phyloP scores from a whole-genome alignment of 2,888 invertebrate species.

The Candidula unifasciata region DNA sequence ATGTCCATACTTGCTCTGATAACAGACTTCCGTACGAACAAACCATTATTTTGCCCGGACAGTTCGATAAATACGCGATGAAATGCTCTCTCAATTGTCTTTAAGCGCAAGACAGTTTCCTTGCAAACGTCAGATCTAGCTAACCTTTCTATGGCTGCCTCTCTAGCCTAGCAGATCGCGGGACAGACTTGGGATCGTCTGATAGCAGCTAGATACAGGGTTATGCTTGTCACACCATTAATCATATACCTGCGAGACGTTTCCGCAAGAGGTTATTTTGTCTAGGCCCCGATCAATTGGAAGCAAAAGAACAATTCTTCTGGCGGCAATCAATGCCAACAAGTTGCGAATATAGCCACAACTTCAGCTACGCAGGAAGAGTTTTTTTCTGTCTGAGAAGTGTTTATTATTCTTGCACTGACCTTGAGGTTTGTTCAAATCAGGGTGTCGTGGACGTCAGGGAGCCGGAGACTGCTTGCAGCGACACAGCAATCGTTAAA shows the following conservation, averaged over 20 bases:
- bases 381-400: background rate
- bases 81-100: background rate
- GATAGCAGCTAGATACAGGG: constrained; percentile 5
- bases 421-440: background rate
- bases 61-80: constrained; percentile 2
- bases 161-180: background rate
- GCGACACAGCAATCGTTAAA: background rate
- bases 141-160: background rate
- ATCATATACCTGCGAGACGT: background rate
- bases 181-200: background rate
- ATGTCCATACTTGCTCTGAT: constrained; percentile 1
- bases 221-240: background rate
- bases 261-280: background rate
- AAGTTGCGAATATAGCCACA: background rate
- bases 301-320: background rate
- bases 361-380: background rate
- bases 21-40: background rate
- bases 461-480: background rate
- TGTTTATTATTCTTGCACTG: background rate
- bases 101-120: background rate
- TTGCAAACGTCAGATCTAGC: background rate
- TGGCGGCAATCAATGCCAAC: background rate
- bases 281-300: background rate
- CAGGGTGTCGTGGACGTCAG: background rate
- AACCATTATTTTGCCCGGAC: background rate